Conservation (phyloP, 2,797 vertebrate species). For the Xenops minutus region DNA sequence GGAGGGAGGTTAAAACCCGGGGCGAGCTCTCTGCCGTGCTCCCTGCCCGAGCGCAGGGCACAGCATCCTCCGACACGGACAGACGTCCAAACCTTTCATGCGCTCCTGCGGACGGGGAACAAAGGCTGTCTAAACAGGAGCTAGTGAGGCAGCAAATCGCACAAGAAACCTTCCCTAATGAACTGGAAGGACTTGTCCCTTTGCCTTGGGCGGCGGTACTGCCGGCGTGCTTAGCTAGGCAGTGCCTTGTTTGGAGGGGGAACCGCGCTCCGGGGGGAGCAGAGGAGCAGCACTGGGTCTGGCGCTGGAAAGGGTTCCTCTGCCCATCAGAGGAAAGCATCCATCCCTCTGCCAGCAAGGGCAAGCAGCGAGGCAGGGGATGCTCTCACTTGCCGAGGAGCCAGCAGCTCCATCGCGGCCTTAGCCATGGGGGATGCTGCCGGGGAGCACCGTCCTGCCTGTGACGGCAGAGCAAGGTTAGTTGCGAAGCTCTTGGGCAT, state of each 20-base stretch:
- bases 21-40: neutral
- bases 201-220: neutral
- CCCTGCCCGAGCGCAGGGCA: neutral
- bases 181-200: constrained; percentile 68
- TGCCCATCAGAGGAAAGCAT: too few relatives aligned
- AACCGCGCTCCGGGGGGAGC: neutral
- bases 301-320: neutral
- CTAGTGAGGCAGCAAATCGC: constrained; percentile 65
- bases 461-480: neutral
- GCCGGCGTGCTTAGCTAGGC: neutral
- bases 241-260: neutral
- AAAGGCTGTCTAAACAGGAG: constrained; percentile 61
- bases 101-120: neutral
- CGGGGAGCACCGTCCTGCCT: neutral
- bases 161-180: constrained; percentile 66
- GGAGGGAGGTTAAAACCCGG: neutral
- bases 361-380: neutral
- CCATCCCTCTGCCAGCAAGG: neutral
- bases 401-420: neutral
- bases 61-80: neutral
- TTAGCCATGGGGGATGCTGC: neutral
- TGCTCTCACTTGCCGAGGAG: neutral
- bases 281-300: neutral
- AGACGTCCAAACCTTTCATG: constrained; percentile 7
- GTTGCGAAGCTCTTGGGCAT: neutral